phyloP scores from a whole-genome alignment of 2,797 vertebrate genomes.

The Urophycis tenuis region DNA sequence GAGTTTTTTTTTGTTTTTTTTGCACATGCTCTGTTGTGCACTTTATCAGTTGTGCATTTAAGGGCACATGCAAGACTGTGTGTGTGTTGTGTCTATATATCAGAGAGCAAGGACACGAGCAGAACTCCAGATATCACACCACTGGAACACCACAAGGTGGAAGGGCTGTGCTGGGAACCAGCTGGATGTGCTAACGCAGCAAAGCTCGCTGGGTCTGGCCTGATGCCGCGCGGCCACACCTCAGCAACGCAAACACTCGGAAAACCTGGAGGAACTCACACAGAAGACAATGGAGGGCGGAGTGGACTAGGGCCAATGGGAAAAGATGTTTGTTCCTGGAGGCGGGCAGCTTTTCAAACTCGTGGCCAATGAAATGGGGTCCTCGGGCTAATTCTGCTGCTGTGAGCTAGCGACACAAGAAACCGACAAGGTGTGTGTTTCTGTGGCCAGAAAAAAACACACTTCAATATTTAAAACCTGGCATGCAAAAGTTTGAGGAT shows the following conservation, averaged over 20 bases:
- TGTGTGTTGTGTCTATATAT: constrained; percentile 30
- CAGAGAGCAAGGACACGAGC: constrained; percentile 57
- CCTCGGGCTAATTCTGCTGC: not conserved
- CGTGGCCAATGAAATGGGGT: not conserved
- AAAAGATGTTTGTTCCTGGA: no score
- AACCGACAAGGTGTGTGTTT: constrained; percentile 3
- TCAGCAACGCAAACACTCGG: not conserved
- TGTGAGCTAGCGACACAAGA: constrained; percentile 12
- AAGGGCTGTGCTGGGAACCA: constrained; percentile 3
- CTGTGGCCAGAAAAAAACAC: constrained; percentile 16
- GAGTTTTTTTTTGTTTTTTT: not conserved
- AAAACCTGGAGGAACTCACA: not conserved
- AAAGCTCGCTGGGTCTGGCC: not conserved
- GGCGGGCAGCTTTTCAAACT: not conserved
- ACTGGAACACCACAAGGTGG: constrained; percentile 35
- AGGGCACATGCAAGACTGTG: constrained; percentile 64
- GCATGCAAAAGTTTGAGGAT: constrained; percentile 34
- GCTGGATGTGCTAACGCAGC: not conserved
- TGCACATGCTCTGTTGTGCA: not conserved
- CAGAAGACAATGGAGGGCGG: not conserved
- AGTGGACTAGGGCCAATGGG: no score
- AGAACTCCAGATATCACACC: constrained; percentile 48
- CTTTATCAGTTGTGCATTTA: constrained; percentile 42
- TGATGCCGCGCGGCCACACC: not conserved
- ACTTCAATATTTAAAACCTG: constrained; percentile 37